These are phyloP conservation scores for Hormiphora californensis DNA, from an alignment of 37 sponge, comb jelly and placozoan species.

Conservation along the genomic window DNA sequence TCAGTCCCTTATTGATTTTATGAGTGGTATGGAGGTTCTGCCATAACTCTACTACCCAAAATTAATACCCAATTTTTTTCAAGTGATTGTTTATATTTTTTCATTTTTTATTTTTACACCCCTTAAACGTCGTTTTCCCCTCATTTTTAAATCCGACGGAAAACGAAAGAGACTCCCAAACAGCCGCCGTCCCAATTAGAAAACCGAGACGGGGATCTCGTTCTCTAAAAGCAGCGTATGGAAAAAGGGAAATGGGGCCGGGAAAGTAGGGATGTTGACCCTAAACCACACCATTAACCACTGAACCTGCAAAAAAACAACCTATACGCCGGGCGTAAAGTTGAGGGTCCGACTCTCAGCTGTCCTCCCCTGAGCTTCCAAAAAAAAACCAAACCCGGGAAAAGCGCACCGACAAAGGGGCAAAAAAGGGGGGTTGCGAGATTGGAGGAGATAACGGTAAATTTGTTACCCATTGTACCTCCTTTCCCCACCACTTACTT, in stretches of 20 bases:
- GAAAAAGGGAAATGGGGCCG: background rate
- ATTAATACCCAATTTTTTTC: too few relatives aligned
- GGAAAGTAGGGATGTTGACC: background rate
- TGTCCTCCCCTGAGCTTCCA: too few relatives aligned
- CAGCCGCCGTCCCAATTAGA: slow-evolving; percentile 9
- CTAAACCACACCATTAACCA: background rate
- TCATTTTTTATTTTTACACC: too few relatives aligned
- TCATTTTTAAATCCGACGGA: background rate
- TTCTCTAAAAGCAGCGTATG: slow-evolving; percentile 8
- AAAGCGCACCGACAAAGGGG: too few relatives aligned
- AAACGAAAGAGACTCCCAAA: slow-evolving; percentile 18
- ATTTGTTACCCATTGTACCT: background rate
- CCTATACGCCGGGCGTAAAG: too few relatives aligned
- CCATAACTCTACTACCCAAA: background rate
- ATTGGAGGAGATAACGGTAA: background rate
- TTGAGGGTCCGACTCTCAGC: too few relatives aligned
- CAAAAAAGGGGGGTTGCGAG: background rate
- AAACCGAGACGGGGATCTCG: slow-evolving; percentile 17
- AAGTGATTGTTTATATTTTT: too few relatives aligned
- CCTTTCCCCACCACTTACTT: background rate
- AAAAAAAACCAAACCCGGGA: too few relatives aligned
- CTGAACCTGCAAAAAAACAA: background rate
- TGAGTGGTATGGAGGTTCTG: background rate
- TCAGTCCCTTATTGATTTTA: slow-evolving; percentile 27
- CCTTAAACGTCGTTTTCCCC: too few relatives aligned